Percentiles rank a stretch among this genome's conserved stretches.
Evolutionary conservation across 2,888 invertebrate genomes (phyloP).

Genomic region (Hesperia comma): DNA sequence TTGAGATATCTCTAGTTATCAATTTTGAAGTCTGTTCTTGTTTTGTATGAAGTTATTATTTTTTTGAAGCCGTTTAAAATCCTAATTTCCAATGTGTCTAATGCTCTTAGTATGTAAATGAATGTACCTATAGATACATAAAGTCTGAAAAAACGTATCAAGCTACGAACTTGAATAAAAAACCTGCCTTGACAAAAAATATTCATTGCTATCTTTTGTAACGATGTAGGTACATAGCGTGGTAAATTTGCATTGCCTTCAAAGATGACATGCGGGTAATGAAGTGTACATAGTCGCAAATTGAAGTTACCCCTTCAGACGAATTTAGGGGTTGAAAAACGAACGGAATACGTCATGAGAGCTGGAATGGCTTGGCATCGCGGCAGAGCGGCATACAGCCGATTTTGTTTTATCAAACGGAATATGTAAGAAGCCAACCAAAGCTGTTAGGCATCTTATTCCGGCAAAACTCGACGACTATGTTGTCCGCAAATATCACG

Average conservation of each 20-base stretch:
- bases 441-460: too few species aligned
- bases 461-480: too few species aligned
- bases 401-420: slow-evolving; percentile 1
- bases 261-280: slow-evolving; percentile 7
- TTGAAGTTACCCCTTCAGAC: slow-evolving; percentile 3
- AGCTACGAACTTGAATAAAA: neutral
- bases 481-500: too few species aligned
- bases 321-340: slow-evolving; percentile 7
- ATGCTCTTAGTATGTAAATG: too few species aligned
- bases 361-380: neutral
- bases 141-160: too few species aligned
- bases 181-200: neutral
- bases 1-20: too few species aligned
- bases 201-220: slow-evolving; percentile 1
- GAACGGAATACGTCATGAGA: neutral
- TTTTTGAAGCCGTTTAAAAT: too few species aligned
- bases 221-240: neutral
- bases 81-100: too few species aligned
- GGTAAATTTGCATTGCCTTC: neutral
- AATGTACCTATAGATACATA: too few species aligned
- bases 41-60: too few species aligned
- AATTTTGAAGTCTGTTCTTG: too few species aligned
- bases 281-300: slow-evolving; percentile 13
- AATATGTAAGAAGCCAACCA: slow-evolving; percentile 2
- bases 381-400: neutral